phyloP scores from a whole-genome alignment of 2,888 invertebrate species.

The Spatulosminthurus flaviceps region DNA sequence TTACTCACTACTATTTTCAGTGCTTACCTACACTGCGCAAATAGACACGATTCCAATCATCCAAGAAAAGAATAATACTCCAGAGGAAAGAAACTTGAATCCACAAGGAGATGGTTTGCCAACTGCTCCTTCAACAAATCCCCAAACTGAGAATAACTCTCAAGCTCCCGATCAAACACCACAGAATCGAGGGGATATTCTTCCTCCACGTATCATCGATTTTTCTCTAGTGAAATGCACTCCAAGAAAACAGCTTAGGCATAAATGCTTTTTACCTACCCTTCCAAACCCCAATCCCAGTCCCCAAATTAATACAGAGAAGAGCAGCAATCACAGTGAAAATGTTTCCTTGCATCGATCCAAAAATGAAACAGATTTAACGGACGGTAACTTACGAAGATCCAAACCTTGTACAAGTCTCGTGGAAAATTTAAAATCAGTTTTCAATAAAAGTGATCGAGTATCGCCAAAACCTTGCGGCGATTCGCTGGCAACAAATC shows the following conservation, averaged over 20 bases:
- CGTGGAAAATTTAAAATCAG: neutral
- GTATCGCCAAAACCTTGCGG: too few relatives aligned
- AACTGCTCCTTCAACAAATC: neutral
- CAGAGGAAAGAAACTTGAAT: neutral
- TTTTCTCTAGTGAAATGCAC: neutral
- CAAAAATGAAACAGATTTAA: neutral
- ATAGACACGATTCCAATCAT: neutral
- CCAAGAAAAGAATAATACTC: neutral
- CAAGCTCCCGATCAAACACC: neutral
- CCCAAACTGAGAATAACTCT: neutral
- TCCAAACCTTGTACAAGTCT: neutral
- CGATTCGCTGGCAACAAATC: too few relatives aligned
- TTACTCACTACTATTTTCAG: neutral
- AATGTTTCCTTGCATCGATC: neutral
- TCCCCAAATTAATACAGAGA: neutral
- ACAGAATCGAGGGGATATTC: neutral
- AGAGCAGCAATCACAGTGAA: neutral
- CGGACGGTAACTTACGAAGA: neutral
- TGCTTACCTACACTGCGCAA: neutral
- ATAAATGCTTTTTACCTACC: neutral
- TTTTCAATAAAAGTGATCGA: too few relatives aligned
- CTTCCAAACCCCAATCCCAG: neutral
- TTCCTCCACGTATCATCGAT: neutral
- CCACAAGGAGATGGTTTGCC: neutral
- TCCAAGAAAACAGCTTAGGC: neutral